Evolutionary conservation across 2,888 invertebrate genomes (phyloP), one percentile per base, ranked within the genome.

Genomic region (Drosophila helvetica): DNA sequence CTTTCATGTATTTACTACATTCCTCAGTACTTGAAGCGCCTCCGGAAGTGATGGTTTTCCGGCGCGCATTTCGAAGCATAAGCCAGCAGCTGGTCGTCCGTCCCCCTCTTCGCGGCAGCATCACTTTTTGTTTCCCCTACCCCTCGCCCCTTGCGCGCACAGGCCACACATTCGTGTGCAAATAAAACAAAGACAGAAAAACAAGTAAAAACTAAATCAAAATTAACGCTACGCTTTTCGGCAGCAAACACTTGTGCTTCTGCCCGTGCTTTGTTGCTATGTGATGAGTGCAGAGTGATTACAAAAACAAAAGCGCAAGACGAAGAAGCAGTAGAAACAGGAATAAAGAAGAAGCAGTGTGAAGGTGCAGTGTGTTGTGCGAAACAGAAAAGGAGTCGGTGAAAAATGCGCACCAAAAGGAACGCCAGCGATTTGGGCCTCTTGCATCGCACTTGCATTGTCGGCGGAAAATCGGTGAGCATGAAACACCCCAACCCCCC

Each of bases 1-100:
- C 55, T 65, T 73, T 68, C 74, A 86, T 72, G 78, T 80, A 82
- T 74, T 76, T 81, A 83, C 83, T 78, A 83, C 85, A 84, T 86
- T 89, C 89, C 89, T 91, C 90, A 92, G 91, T 91, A 89, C 89
- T 88, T 90, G 90, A 90, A 91, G 91, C 91, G 91, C 91, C 91
- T 91, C 92, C 91, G 91, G 91, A 92, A 92, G 92, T 91, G 91
- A 91, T 90, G 91, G 91, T 91, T 90, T 91, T 89, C 86, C 69
- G 78, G 64, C 78, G 79, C 85, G 88, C 86, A 84, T 80, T 84
- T 80, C 72, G 81, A 71, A 30, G 22, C 25, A 47, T 46, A 51
- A 66, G 19, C 19, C 25, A 33, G n/a, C 30, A 47, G n/a, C 38
- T 38, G 38, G 38, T 38, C 38, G 38, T 38, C 38, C n/a, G 38